Evolutionary conservation across 2,113 vertebrate genomes (phyloP).

Genomic region (Oncorhynchus nerka): DNA sequence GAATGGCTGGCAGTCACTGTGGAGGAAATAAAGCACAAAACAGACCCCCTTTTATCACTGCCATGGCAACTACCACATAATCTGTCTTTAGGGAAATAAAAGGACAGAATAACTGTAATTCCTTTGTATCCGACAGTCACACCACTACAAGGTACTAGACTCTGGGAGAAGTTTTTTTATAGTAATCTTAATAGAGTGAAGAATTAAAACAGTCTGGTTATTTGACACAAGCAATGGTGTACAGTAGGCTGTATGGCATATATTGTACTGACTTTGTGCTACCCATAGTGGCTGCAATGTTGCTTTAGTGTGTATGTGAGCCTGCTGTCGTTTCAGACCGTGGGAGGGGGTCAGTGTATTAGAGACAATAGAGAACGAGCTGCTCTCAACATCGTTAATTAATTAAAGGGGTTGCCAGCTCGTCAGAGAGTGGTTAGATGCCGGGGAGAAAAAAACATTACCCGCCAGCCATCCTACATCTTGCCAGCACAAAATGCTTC

Average conservation of each 20-base stretch:
- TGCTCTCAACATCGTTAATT: not conserved
- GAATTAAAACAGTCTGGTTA: not conserved
- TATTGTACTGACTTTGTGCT: not conserved
- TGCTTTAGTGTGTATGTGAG: not conserved
- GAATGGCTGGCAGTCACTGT: conserved; percentile 53
- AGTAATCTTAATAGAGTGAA: not conserved
- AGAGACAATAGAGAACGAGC: conserved; percentile 1
- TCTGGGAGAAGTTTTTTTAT: not conserved
- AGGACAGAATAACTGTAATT: conserved; percentile 44
- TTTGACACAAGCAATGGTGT: not conserved
- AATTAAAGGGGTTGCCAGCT: not conserved
- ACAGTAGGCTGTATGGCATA: not conserved
- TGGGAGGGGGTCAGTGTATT: not conserved
- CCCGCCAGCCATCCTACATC: not conserved
- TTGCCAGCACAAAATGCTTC: not conserved
- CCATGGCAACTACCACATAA: conserved; percentile 60
- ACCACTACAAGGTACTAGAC: conserved; percentile 4
- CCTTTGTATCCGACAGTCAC: conserved; percentile 29
- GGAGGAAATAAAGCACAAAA: conserved; percentile 51
- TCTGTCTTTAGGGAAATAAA: conserved; percentile 34
- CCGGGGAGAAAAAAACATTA: not conserved
- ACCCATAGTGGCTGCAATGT: not conserved
- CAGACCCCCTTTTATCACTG: conserved; percentile 51
- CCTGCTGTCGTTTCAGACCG: not conserved
- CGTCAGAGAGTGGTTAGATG: conserved; percentile 7